These are phyloP conservation scores for Maccullochella peelii DNA, from an alignment of 2,113 vertebrate genomes.

Conservation along the genomic window DNA sequence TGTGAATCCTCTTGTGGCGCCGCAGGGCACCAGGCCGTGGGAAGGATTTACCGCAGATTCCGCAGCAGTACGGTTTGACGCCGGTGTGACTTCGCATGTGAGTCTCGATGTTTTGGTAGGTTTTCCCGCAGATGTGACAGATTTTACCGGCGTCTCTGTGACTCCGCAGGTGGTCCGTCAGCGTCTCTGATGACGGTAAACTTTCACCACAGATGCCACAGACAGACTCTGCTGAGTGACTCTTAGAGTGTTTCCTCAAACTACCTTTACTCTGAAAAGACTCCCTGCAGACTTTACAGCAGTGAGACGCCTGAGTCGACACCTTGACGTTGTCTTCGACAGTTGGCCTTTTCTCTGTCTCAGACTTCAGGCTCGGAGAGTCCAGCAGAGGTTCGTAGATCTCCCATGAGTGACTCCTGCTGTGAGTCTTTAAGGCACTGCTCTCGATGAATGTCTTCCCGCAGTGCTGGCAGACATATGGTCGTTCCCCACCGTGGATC, in stretches of 20 bases:
- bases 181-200: not conserved
- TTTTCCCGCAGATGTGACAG: constrained; percentile 78
- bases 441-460: constrained; percentile 51
- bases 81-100: constrained; percentile 74
- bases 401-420: constrained; percentile 22
- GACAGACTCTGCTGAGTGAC: constrained; percentile 21
- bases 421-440: constrained; percentile 39
- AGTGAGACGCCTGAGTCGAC: fast-evolving
- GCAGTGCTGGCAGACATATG: constrained; percentile 22
- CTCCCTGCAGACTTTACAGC: constrained; percentile 57
- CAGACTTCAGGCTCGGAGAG: not conserved
- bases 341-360: not conserved
- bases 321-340: not conserved
- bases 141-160: constrained; percentile 40
- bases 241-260: constrained; percentile 56
- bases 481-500: constrained; percentile 46
- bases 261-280: constrained; percentile 35
- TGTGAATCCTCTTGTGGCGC: constrained; percentile 66
- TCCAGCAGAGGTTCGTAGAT: not conserved
- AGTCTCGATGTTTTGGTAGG: constrained; percentile 65
- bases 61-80: constrained; percentile 61
- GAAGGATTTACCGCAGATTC: constrained; percentile 56
- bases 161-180: constrained; percentile 45
- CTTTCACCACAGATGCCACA: constrained; percentile 58
- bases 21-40: constrained; percentile 47